Conservation (phyloP, 2,113 vertebrate genomes). For the Lasiurus borealis region DNA sequence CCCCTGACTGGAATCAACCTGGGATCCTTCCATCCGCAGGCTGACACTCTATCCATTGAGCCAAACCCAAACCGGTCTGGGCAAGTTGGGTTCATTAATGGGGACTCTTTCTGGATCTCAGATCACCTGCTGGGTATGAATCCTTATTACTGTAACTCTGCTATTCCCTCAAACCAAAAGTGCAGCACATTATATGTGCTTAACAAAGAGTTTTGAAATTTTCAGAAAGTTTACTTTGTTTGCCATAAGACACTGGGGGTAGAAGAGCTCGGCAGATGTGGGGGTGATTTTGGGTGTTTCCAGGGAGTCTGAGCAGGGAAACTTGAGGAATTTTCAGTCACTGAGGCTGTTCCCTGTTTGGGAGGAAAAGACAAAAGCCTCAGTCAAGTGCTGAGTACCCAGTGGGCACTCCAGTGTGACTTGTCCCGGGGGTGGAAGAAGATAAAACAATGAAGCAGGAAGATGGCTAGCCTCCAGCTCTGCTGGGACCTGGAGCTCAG, state of each 20-base stretch:
- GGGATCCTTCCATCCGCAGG: no score
- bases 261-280: background rate
- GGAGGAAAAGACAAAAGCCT: background rate
- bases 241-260: rapidly evolving
- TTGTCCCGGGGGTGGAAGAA: background rate
- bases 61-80: no score
- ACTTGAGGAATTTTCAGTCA: background rate
- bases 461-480: background rate
- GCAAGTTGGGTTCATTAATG: background rate
- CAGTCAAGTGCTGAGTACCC: background rate
- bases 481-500: background rate
- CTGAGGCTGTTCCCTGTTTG: background rate
- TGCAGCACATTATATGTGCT: background rate
- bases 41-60: no score
- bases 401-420: background rate
- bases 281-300: background rate
- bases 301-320: background rate
- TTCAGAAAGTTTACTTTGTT: background rate
- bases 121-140: background rate
- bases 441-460: background rate
- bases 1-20: no score
- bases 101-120: background rate
- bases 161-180: no score
- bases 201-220: background rate
- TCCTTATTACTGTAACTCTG: background rate